Percentiles rank a stretch among this genome's conserved stretches.
phyloP scores from a whole-genome alignment of 2,888 invertebrate genomes.

The Clusia tigrina region DNA sequence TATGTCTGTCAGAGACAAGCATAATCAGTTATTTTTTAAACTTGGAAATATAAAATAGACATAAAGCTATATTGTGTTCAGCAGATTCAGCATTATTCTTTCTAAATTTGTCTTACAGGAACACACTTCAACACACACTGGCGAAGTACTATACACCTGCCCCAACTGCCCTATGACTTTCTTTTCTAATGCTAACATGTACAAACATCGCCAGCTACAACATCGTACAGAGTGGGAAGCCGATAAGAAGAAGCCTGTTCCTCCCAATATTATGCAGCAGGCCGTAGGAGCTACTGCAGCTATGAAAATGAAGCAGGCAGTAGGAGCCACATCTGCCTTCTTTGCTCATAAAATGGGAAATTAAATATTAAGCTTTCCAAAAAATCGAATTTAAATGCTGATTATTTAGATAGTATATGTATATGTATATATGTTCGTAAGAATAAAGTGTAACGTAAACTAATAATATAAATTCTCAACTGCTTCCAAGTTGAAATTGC shows the following conservation, averaged over 20 bases:
- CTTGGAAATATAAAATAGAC: no score
- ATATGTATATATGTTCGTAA: no score
- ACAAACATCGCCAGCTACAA: conserved; percentile 60
- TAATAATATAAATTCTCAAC: no score
- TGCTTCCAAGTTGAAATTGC: no score
- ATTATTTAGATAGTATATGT: no score
- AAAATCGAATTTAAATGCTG: no score
- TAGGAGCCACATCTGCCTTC: conserved; percentile 31
- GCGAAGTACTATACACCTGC: conserved; percentile 60
- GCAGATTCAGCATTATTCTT: no score
- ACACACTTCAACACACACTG: conserved; percentile 61
- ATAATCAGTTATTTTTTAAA: no score
- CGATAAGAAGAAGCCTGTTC: conserved; percentile 54
- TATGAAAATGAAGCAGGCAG: conserved; percentile 45
- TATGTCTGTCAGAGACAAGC: no score
- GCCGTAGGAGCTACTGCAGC: conserved; percentile 47
- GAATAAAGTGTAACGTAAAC: no score
- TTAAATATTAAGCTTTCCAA: no score
- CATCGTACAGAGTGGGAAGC: conserved; percentile 61
- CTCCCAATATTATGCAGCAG: conserved; percentile 58
- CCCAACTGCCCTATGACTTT: conserved; percentile 63
- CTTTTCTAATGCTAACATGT: conserved; percentile 62
- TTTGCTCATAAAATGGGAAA: conserved; percentile 36
- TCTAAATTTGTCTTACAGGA: conserved; percentile 44
- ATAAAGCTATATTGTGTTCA: no score